Percentiles rank a stretch among this genome's conserved stretches.
phyloP scores from a whole-genome alignment of 2,888 invertebrate genomes.

The Psylliodes chrysocephalus region DNA sequence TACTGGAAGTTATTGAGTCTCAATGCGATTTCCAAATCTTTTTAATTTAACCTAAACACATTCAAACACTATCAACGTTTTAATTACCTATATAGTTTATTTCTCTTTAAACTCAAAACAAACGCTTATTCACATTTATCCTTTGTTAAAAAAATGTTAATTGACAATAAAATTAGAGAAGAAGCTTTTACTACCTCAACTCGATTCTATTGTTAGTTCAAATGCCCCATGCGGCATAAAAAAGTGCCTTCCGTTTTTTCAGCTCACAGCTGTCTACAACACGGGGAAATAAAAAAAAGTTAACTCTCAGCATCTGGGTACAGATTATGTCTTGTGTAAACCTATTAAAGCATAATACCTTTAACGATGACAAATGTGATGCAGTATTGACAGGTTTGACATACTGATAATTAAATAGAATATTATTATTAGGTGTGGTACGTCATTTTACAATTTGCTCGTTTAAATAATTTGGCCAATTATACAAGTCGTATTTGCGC shows the following conservation, averaged over 20 bases:
- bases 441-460: no score
- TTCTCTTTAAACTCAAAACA: neutral
- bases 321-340: conserved; percentile 7
- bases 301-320: conserved; percentile 7
- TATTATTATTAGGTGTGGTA: neutral
- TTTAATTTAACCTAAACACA: neutral
- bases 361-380: conserved; percentile 12
- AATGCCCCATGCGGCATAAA: conserved; percentile 8
- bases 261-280: neutral
- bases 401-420: neutral
- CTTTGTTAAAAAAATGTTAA: neutral
- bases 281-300: neutral
- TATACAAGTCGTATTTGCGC: no score
- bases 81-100: neutral
- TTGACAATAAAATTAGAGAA: conserved; percentile 10
- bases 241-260: conserved; percentile 5
- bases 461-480: no score
- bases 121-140: neutral
- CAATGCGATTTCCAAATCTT: no score
- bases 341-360: conserved; percentile 1
- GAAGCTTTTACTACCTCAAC: conserved; percentile 6
- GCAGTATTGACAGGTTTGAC: conserved; percentile 1
- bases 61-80: neutral
- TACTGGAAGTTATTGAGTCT: no score
- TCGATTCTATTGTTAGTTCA: conserved; percentile 1